phyloP scores from a whole-genome alignment of 53 echinoderm and acorn worm genomes.

The Glandiceps talaboti region DNA sequence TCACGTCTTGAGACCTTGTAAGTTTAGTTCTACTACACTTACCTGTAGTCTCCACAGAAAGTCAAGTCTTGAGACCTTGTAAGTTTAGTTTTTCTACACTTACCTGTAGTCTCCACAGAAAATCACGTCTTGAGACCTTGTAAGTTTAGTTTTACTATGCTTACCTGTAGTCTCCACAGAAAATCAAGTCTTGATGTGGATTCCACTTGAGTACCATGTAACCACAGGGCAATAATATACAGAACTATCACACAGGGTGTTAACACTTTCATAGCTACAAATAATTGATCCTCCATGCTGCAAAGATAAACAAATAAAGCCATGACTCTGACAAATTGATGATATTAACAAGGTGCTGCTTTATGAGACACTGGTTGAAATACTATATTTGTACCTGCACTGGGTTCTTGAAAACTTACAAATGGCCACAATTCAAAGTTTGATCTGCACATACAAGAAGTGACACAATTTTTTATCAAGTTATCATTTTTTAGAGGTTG shows the following conservation, averaged over 20 bases:
- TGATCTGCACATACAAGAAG: no score
- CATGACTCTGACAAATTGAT: no score
- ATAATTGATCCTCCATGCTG: slow-evolving; percentile 52
- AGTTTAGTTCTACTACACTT: not conserved
- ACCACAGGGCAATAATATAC: slow-evolving; percentile 72
- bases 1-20: not conserved
- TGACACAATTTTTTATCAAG: no score
- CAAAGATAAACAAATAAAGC: no score
- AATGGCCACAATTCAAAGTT: no score
- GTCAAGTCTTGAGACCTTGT: slow-evolving; percentile 96
- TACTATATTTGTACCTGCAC: no score
- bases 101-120: no score
- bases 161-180: slow-evolving; percentile 93
- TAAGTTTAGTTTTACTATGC: not conserved
- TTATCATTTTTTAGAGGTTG: no score
- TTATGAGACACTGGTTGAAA: no score
- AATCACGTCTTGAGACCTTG: not conserved
- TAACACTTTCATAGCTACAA: slow-evolving; percentile 62
- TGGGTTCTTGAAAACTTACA: no score
- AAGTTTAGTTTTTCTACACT: no score
- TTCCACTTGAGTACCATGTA: slow-evolving; percentile 86
- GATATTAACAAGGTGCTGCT: no score
- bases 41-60: slow-evolving; percentile 97
- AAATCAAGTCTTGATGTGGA: slow-evolving; percentile 96
- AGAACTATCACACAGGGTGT: slow-evolving; percentile 73